Evolutionary conservation across 2,888 invertebrate genomes (phyloP).

Genomic region (Dichetophora obliterata): DNA sequence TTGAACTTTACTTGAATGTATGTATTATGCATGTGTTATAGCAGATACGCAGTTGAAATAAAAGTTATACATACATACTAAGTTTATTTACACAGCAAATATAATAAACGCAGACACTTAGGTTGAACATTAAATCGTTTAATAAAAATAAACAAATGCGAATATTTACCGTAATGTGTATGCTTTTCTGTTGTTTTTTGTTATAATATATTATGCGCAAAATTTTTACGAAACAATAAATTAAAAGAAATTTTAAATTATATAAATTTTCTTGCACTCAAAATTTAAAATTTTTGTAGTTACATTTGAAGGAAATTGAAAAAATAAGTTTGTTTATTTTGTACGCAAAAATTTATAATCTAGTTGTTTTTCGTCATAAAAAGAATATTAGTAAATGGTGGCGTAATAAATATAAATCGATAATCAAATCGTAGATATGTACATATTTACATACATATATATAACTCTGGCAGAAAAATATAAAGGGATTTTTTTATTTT

Average conservation of each 20-base stretch:
- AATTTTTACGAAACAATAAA: conserved; percentile 23
- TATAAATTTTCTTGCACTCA: conserved; percentile 27
- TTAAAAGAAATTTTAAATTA: conserved; percentile 18
- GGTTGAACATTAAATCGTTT: not conserved
- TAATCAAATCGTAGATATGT: not conserved
- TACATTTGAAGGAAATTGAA: conserved; percentile 11
- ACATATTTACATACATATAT: not conserved
- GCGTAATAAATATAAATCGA: not conserved
- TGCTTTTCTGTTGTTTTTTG: conserved; percentile 22
- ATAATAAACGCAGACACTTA: not conserved
- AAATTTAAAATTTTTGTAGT: conserved; percentile 9
- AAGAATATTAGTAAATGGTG: not conserved
- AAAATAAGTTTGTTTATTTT: conserved; percentile 1
- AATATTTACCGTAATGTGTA: conserved; percentile 23
- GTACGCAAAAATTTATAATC: not conserved
- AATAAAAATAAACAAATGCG: not conserved
- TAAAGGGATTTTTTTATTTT: too few relatives aligned
- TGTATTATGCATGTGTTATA: too few relatives aligned
- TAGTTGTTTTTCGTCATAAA: not conserved
- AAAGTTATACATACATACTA: too few relatives aligned
- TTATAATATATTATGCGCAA: conserved; percentile 10
- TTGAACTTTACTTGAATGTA: not conserved
- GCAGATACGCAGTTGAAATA: too few relatives aligned
- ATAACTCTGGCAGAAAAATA: too few relatives aligned
- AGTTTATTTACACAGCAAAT: not conserved